Base-by-base conservation (phyloP, 1,140 invertebrate genomes). In the Drosophila arawakana region DNA sequence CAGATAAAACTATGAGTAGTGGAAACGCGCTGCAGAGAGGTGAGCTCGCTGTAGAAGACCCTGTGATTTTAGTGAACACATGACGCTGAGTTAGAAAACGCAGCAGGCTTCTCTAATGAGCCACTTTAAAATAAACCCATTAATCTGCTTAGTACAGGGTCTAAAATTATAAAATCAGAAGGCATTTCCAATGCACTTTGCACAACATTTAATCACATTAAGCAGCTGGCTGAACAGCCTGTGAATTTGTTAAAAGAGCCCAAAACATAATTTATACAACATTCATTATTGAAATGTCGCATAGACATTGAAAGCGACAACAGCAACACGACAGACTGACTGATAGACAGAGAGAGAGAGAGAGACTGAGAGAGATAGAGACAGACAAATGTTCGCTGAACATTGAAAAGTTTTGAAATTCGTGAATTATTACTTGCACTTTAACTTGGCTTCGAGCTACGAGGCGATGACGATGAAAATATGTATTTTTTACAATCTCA, bases 161-260 rank as follows among this genome's bases (percentile, higher is more conserved):
- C 25, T 30, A 30, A 30, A 30, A 30, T 2, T 30, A 2, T 30
- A 30, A 30, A 30, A 30, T 30, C 25, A 54, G 35, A n/a, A 66
- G 37, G 25, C 46, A 73, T 62, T 69, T 50, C 34, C 47, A 34
- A 63, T 80, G 84, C 84, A 81, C 71, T 89, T 89, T 88, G 77
- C 84, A 84, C 84, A 88, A 88, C 84, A 89, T 88, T 88, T 88
- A 88, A 88, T 88, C 84, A 84, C 84, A 78, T 88, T 84, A 89
- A 72, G 73, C 83, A 80, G 84, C 79, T 71, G 68, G 39, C 75
- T 44, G 79, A 81, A 84, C 80, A 76, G 80, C 71, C 83, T 57
- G 77, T 76, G 66, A 77, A 67, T 65, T 63, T 63, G 57, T 71
- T 75, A 67, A 81, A 54, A 73, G 35, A 59, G 54, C 55, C 43